phyloP scores from a whole-genome alignment of 2,888 invertebrate species.

The Melinaea menophilus region DNA sequence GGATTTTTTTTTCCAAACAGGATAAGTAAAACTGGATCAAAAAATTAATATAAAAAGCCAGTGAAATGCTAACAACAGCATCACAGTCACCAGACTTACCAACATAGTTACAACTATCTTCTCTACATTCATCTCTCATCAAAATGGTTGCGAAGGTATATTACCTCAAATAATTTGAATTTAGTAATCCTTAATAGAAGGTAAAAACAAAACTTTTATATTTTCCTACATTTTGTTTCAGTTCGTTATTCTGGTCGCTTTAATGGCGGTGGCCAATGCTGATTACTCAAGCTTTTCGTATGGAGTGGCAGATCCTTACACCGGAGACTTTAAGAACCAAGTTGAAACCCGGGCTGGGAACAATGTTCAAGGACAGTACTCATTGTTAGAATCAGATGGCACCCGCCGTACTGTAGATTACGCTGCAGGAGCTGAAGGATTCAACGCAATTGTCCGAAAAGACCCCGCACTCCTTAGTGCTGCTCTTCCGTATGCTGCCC shows the following conservation, averaged over 20 bases:
- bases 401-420: constrained; percentile 76
- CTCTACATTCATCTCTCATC: constrained; percentile 31
- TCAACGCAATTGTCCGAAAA: constrained; percentile 76
- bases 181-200: neutral
- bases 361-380: constrained; percentile 76
- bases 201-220: neutral
- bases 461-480: constrained; percentile 61
- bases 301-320: constrained; percentile 75
- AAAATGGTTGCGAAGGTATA: constrained; percentile 71
- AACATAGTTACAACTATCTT: constrained; percentile 55
- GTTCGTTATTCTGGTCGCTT: constrained; percentile 56
- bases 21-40: constrained; percentile 54
- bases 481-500: constrained; percentile 36
- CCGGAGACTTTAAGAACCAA: constrained; percentile 77
- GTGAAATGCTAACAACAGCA: constrained; percentile 34
- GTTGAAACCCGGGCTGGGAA: constrained; percentile 69
- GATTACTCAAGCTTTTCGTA: constrained; percentile 72
- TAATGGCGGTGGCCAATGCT: constrained; percentile 45
- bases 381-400: constrained; percentile 74
- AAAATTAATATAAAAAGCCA: constrained; percentile 53
- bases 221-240: constrained; percentile 35
- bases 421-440: constrained; percentile 73
- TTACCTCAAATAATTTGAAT: neutral
- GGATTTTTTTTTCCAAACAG: constrained; percentile 52
- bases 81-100: constrained; percentile 52